phyloP scores from a whole-genome alignment of 2,113 vertebrate genomes.

The Etia nguti region DNA sequence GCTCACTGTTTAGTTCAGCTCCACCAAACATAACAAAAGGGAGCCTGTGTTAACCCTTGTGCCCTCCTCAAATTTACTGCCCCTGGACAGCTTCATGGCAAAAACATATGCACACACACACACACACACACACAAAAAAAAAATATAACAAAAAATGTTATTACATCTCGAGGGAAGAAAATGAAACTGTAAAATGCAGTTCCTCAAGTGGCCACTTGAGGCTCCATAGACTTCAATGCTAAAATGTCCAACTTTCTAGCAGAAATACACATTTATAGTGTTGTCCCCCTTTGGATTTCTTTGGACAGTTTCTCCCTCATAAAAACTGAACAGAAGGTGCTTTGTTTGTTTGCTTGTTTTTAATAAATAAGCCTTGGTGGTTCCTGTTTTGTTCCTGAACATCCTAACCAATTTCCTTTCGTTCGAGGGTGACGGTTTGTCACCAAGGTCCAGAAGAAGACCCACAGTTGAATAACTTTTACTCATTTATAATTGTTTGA shows the following conservation, averaged over 20 bases:
- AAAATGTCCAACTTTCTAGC: background rate
- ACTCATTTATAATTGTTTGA: background rate
- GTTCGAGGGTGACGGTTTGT: background rate
- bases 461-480: background rate
- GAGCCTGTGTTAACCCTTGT: background rate
- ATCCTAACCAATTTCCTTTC: background rate
- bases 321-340: background rate
- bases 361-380: background rate
- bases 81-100: too few species aligned
- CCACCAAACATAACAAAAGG: background rate
- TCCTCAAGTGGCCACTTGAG: rapidly evolving
- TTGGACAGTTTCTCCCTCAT: background rate
- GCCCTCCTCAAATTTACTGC: too few species aligned
- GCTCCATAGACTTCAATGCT: background rate
- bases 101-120: too few species aligned
- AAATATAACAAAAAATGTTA: too few species aligned
- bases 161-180: background rate
- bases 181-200: background rate
- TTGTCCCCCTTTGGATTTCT: background rate
- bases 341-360: background rate
- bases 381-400: background rate
- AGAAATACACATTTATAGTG: background rate
- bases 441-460: background rate
- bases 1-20: background rate
- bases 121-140: too few species aligned